Base-by-base conservation (phyloP, 2,888 invertebrate species). In the Mongoloraphidia duomilia region DNA sequence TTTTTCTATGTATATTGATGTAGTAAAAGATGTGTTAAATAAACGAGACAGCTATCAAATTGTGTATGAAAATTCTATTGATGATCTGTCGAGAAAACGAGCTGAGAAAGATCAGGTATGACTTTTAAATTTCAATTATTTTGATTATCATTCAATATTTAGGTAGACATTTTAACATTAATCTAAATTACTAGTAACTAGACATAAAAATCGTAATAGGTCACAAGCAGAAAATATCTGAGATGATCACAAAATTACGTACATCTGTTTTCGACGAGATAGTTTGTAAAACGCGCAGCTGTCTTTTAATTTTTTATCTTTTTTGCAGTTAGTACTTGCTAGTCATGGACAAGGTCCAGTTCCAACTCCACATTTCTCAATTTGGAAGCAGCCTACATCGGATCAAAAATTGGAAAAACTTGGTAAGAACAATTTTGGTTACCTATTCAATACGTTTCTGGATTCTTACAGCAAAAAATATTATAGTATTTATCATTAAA, bases 1-100 rank as follows among this genome's bases (percentile, higher is more conserved):
- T 59, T 82, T 82, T 59, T 64, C 79, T 26, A 67, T 76, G 47
- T 82, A 82, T 58, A 70, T 80, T 44, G 81, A 82, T 54, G 77
- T 80, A 38, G 78, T 81, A 8, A 79, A 80, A 65, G 79, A 78
- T 57, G 78, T 79, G 12, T 60, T 82, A 36, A 65, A 70, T 46
- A 72, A 79, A 52, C 65, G 83, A 35, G 82, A 83, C 58, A 67
- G 72, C 1, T 75, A 77, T 59, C 82, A 83, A 59, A 73, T 73
- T 53, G 73, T 76, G 49, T 81, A 80, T 59, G 81, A 82, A 59
- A 64, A 70, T 50, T 75, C 77, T 1, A 65, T 77, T 36, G 80
- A 82, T 42, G 79, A 82, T 57, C 63, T 81, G 41, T 71, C 72
- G 47, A 79, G 75, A 56, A 73, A 71, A 56, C 73, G 77, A 58